Percentiles rank a stretch among this genome's conserved stretches.
These are phyloP conservation scores for Calidris pygmaea DNA, from an alignment of 2,113 vertebrate species.

Conservation along the genomic window DNA sequence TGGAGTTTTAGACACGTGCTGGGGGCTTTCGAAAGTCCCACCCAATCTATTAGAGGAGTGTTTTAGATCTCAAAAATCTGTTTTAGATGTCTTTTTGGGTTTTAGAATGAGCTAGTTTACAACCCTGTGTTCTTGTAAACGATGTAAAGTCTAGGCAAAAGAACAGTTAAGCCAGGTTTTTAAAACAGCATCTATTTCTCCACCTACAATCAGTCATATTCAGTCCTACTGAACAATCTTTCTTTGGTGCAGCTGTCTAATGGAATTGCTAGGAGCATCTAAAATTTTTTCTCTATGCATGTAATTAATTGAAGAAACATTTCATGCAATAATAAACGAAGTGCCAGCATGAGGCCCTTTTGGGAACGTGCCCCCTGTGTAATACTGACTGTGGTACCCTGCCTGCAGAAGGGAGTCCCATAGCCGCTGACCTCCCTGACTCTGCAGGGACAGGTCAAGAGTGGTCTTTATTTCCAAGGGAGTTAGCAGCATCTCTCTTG, in stretches of 20 bases:
- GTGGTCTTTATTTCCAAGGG: not conserved
- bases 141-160: not conserved
- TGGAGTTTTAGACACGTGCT: not conserved
- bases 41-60: not conserved
- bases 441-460: not conserved
- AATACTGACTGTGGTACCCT: not conserved
- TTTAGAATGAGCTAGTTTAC: conserved; percentile 27
- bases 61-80: conserved; percentile 5
- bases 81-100: conserved; percentile 1
- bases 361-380: not conserved
- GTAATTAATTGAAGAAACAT: conserved; percentile 12
- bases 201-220: not conserved
- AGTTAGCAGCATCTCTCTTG: not conserved
- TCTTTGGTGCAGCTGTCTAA: not conserved
- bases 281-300: conserved; percentile 33
- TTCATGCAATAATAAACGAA: conserved; percentile 17
- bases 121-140: not conserved
- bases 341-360: conserved; percentile 16
- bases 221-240: not conserved
- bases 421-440: not conserved
- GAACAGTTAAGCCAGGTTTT: not conserved
- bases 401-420: not conserved
- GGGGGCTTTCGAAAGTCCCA: conserved; percentile 28
- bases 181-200: not conserved
- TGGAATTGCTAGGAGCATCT: not conserved